These are phyloP conservation scores for Sylvia borin DNA, from an alignment of 2,797 vertebrate species.

Conservation along the genomic window DNA sequence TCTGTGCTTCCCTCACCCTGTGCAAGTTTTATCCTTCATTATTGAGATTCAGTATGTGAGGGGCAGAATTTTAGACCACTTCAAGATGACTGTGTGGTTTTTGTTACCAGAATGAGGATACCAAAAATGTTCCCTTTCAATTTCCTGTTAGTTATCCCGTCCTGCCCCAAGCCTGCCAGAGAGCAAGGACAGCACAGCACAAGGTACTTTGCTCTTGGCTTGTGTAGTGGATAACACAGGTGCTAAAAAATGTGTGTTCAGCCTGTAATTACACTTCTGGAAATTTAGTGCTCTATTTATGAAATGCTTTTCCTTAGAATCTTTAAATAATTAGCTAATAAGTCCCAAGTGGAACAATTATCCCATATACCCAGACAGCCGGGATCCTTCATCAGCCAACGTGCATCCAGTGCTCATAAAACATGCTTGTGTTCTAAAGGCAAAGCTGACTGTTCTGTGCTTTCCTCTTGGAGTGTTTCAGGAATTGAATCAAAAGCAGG, in stretches of 20 bases:
- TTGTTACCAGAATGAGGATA: neutral
- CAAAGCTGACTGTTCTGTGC: neutral
- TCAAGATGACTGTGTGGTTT: neutral
- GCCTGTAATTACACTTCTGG: constrained; percentile 20
- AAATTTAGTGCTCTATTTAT: constrained; percentile 50
- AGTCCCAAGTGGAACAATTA: constrained; percentile 65
- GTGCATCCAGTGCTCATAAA: neutral
- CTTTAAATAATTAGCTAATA: constrained; percentile 64
- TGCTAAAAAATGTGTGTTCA: constrained; percentile 8
- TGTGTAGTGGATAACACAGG: neutral
- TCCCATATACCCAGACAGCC: neutral
- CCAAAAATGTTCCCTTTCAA: neutral
- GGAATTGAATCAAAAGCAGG: neutral
- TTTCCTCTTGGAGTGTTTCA: neutral
- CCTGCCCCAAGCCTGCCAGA: neutral
- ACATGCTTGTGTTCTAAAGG: neutral
- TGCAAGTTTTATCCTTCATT: neutral
- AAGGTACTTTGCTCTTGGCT: neutral
- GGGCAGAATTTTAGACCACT: neutral
- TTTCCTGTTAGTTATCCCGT: neutral
- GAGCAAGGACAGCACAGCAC: neutral
- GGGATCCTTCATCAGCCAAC: constrained; percentile 11
- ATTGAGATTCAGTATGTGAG: neutral
- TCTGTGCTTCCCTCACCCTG: neutral
- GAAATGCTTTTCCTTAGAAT: constrained; percentile 47